A percentile compares a stretch with the other conserved stretches of the same genome.
phyloP scores from a whole-genome alignment of 2,113 vertebrate species.

The Gymnorhina tibicen region DNA sequence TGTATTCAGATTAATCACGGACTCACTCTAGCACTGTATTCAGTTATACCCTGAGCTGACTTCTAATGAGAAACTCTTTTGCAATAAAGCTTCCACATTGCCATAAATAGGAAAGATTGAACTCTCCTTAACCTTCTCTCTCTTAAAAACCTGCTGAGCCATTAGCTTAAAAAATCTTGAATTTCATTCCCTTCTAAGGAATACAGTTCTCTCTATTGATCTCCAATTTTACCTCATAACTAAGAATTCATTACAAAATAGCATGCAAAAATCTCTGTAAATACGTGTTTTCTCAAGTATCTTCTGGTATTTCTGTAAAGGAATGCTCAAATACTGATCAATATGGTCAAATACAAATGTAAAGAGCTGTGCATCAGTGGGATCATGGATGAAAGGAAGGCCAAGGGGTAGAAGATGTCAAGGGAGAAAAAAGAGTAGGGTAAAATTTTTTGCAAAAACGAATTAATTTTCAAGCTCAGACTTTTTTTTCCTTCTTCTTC shows the following conservation, averaged over 20 bases:
- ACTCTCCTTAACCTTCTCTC: neutral
- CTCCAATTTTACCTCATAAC: neutral
- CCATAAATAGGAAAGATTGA: neutral
- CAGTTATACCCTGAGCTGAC: neutral
- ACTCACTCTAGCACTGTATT: neutral
- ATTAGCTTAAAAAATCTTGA: neutral
- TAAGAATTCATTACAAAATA: neutral
- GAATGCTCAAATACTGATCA: neutral
- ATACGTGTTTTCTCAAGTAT: neutral
- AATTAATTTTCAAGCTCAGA: neutral
- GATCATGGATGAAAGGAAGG: neutral
- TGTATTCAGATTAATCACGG: neutral
- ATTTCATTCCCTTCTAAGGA: neutral
- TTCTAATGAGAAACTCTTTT: neutral
- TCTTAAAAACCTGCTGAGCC: neutral
- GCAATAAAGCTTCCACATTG: neutral
- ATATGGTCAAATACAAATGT: neutral
- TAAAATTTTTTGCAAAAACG: neutral
- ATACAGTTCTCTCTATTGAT: neutral
- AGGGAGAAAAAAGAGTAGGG: neutral
- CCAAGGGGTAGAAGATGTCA: neutral
- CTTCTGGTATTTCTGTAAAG: neutral
- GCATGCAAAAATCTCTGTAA: neutral
- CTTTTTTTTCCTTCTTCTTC: neutral
- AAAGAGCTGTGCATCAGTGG: neutral